Evolutionary conservation across 2,797 vertebrate species (phyloP).

Genomic region (Microhierax caerulescens): DNA sequence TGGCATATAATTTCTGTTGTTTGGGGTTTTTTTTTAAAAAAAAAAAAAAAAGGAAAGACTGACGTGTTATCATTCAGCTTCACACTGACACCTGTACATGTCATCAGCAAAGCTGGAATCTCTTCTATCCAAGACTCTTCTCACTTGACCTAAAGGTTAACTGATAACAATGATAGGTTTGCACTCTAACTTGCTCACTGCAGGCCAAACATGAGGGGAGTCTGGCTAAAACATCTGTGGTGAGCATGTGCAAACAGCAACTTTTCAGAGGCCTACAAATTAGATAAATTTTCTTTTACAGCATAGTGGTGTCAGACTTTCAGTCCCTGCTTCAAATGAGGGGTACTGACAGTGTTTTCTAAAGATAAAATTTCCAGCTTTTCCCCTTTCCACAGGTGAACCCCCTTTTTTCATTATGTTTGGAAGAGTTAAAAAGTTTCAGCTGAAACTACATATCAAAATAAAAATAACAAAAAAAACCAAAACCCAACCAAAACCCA

Average conservation of each 20-base stretch:
- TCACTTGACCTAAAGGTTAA: not conserved
- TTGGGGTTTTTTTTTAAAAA: not conserved
- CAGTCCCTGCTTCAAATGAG: not conserved
- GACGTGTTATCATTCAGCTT: not conserved
- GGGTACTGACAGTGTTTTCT: not conserved
- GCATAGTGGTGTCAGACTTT: not conserved
- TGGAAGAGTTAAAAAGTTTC: not conserved
- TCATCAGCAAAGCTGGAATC: not conserved
- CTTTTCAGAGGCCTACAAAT: not conserved
- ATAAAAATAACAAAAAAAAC: not conserved
- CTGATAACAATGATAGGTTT: not conserved
- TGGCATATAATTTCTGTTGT: not conserved
- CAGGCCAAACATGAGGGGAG: not conserved
- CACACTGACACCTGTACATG: not conserved
- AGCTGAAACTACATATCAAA: not conserved
- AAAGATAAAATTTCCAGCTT: not conserved
- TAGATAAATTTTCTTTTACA: not conserved
- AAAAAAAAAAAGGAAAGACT: not conserved
- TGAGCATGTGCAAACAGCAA: not conserved
- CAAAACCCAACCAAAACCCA: not conserved
- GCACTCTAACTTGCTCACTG: not conserved
- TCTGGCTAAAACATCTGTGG: not conserved
- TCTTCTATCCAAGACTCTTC: not conserved
- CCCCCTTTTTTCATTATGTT: not conserved
- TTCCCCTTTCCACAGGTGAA: not conserved